Evolutionary conservation across 2,113 vertebrate genomes (phyloP).

Genomic region (Laticauda colubrina): DNA sequence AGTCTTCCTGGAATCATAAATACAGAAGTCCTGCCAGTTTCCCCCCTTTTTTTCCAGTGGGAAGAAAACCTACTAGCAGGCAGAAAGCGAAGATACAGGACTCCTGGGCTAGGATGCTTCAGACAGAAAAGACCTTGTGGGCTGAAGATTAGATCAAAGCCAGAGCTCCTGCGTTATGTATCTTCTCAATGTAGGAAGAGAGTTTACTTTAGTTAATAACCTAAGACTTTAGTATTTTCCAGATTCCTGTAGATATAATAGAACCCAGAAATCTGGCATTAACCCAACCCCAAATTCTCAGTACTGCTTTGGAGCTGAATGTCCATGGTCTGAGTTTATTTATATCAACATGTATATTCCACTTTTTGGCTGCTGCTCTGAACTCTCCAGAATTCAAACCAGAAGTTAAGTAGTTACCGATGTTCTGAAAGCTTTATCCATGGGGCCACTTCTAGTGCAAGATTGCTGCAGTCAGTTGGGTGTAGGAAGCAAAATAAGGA

Average conservation of each 20-base stretch:
- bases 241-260: neutral
- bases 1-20: neutral
- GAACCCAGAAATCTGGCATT: neutral
- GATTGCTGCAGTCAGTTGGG: neutral
- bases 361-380: neutral
- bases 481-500: neutral
- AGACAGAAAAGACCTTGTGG: neutral
- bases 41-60: neutral
- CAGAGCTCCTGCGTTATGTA: neutral
- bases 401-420: neutral
- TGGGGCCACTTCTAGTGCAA: neutral
- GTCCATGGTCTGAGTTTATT: neutral
- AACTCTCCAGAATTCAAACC: neutral
- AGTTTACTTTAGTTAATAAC: neutral
- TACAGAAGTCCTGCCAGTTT: neutral
- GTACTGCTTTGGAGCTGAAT: neutral
- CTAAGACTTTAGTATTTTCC: neutral
- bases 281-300: neutral
- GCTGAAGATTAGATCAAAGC: neutral
- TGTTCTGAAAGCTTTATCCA: neutral
- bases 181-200: neutral
- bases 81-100: neutral
- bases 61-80: neutral
- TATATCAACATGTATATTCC: constrained; percentile 1
- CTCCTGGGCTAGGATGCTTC: neutral